These are phyloP conservation scores for Neomicropteryx cornuta DNA, from an alignment of 1,140 invertebrate genomes.

Conservation along the genomic window DNA sequence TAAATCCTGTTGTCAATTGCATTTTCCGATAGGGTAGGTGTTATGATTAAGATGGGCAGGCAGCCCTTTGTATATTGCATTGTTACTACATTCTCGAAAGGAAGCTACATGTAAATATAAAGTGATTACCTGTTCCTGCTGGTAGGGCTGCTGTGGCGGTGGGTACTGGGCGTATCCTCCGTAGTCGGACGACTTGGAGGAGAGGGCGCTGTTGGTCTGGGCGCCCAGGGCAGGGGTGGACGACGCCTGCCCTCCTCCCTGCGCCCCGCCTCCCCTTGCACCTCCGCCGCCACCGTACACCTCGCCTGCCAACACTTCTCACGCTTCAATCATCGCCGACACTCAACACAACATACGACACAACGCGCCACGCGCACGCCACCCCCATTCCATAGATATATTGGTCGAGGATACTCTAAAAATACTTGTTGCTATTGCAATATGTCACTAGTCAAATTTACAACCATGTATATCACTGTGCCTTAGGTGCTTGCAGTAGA, in stretches of 20 bases:
- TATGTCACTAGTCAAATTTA: background rate
- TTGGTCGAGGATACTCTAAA: background rate
- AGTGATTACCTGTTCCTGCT: constrained; percentile 36
- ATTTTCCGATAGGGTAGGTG: too few relatives aligned
- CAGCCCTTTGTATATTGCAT: too few relatives aligned
- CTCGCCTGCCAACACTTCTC: constrained; percentile 24
- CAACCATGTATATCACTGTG: background rate
- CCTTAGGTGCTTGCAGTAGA: background rate
- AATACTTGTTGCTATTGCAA: background rate
- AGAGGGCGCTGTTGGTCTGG: constrained; percentile 28
- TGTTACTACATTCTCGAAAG: too few relatives aligned
- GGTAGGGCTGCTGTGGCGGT: constrained; percentile 28
- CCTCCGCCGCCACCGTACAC: constrained; percentile 35
- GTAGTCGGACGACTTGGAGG: constrained; percentile 34
- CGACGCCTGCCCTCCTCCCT: constrained; percentile 15
- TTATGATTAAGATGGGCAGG: too few relatives aligned
- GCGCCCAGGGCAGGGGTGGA: constrained; percentile 29
- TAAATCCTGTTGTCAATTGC: too few relatives aligned
- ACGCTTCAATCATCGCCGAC: constrained; percentile 13
- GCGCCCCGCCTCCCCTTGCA: constrained; percentile 24
- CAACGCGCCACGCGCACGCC: background rate
- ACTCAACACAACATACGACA: constrained; percentile 14
- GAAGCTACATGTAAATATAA: too few relatives aligned
- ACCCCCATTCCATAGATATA: background rate
- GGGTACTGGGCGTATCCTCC: constrained; percentile 40